Evolutionary conservation across 2,888 invertebrate genomes (phyloP).

Genomic region (Leucophenga maculata): DNA sequence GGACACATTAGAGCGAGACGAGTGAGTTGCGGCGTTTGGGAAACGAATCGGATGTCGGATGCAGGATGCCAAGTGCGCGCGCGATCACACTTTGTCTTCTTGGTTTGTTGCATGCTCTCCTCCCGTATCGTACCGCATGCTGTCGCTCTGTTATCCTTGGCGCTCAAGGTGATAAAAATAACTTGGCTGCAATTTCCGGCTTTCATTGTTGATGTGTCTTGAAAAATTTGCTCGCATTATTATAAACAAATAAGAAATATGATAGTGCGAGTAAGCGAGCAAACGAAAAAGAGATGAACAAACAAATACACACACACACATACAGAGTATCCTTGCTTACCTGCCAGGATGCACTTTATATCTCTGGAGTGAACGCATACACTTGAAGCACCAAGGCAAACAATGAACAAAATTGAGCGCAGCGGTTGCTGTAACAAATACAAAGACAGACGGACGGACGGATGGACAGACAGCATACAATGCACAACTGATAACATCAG

Average conservation of each 20-base stretch:
- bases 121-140: neutral
- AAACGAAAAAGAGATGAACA: neutral
- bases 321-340: neutral
- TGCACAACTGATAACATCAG: too few relatives aligned
- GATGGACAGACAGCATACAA: neutral
- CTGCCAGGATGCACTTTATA: slow-evolving; percentile 29
- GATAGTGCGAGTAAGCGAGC: slow-evolving; percentile 15
- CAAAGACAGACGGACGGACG: neutral
- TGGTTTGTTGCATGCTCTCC: neutral
- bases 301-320: neutral
- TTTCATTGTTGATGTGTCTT: slow-evolving; percentile 48
- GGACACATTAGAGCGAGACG: too few relatives aligned
- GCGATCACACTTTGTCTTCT: slow-evolving; percentile 9
- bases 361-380: slow-evolving; percentile 1
- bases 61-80: slow-evolving; percentile 6
- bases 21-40: too few relatives aligned
- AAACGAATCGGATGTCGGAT: neutral
- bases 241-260: slow-evolving; percentile 54
- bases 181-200: slow-evolving; percentile 34
- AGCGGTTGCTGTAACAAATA: neutral
- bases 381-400: neutral
- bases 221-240: slow-evolving; percentile 52
- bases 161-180: slow-evolving; percentile 25
- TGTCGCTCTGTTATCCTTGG: slow-evolving; percentile 5
- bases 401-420: slow-evolving; percentile 11